phyloP scores from a whole-genome alignment of 1,140 invertebrate genomes.

The Macrocentrus cingulum region DNA sequence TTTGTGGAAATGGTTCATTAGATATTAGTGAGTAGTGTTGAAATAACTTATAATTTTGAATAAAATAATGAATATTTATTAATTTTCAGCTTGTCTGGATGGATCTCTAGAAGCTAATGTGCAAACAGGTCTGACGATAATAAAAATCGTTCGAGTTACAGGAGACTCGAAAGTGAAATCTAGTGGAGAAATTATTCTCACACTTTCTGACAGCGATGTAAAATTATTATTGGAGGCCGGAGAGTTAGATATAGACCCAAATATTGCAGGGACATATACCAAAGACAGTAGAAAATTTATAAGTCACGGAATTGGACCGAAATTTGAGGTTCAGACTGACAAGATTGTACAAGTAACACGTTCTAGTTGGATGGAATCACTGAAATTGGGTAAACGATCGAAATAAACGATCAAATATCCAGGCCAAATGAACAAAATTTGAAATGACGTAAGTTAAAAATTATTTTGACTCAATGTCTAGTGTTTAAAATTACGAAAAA shows the following conservation, averaged over 20 bases:
- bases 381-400: constrained; percentile 21
- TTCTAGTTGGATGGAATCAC: constrained; percentile 28
- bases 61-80: too few species aligned
- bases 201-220: constrained; percentile 24
- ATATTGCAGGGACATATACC: constrained; percentile 6
- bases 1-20: constrained; percentile 25
- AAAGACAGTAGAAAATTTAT: constrained; percentile 12
- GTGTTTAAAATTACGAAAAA: too few species aligned
- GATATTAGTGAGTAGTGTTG: constrained; percentile 26
- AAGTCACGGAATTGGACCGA: neutral
- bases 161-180: constrained; percentile 25
- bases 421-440: too few species aligned
- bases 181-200: constrained; percentile 16
- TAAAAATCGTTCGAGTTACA: constrained; percentile 27
- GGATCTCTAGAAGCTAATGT: constrained; percentile 30
- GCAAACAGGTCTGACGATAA: constrained; percentile 22
- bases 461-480: too few species aligned
- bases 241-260: constrained; percentile 21
- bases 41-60: neutral
- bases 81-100: constrained; percentile 30
- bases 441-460: too few species aligned
- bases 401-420: too few species aligned
- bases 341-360: constrained; percentile 20
- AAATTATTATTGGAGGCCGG: constrained; percentile 18
- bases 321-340: constrained; percentile 19